These are phyloP conservation scores for Lota lota DNA, from an alignment of 2,113 vertebrate species.

Conservation along the genomic window DNA sequence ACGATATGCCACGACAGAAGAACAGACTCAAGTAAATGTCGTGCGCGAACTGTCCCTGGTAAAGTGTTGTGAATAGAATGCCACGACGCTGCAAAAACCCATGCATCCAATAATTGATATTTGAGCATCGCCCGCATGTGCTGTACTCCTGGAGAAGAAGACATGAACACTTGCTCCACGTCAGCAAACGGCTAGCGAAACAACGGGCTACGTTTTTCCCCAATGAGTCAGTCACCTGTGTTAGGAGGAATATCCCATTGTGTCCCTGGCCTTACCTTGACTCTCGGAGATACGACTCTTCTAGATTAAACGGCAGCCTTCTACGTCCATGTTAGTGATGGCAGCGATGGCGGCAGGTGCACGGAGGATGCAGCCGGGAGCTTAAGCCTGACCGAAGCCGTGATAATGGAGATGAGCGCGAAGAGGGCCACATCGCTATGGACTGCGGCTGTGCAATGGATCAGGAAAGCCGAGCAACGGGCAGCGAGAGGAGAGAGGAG, in stretches of 20 bases:
- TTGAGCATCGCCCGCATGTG: no score
- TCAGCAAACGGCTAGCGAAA: constrained; percentile 39
- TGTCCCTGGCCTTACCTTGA: constrained; percentile 65
- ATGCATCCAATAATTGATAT: no score
- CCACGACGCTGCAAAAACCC: no score
- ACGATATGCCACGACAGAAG: no score
- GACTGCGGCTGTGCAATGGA: constrained; percentile 70
- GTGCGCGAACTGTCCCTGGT: no score
- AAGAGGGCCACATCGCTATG: constrained; percentile 54
- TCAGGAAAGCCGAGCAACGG: constrained; percentile 35
- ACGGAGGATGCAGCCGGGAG: constrained; percentile 40
- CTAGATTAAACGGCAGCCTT: constrained; percentile 54
- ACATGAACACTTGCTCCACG: constrained; percentile 37
- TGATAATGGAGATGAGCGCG: constrained; percentile 41
- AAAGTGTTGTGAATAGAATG: no score
- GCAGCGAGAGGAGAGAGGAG: constrained; percentile 27
- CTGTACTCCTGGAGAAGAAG: background rate
- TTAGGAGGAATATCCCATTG: background rate
- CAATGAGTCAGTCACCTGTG: constrained; percentile 10
- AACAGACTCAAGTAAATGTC: no score
- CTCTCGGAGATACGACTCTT: constrained; percentile 55
- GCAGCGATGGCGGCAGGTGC: constrained; percentile 44
- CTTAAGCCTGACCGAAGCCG: constrained; percentile 35
- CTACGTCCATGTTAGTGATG: constrained; percentile 55
- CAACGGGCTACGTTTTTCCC: constrained; percentile 6